Percentiles rank a stretch among this genome's conserved stretches.
Evolutionary conservation across 1,140 invertebrate species (phyloP).

Genomic region (Drosophila simulans): DNA sequence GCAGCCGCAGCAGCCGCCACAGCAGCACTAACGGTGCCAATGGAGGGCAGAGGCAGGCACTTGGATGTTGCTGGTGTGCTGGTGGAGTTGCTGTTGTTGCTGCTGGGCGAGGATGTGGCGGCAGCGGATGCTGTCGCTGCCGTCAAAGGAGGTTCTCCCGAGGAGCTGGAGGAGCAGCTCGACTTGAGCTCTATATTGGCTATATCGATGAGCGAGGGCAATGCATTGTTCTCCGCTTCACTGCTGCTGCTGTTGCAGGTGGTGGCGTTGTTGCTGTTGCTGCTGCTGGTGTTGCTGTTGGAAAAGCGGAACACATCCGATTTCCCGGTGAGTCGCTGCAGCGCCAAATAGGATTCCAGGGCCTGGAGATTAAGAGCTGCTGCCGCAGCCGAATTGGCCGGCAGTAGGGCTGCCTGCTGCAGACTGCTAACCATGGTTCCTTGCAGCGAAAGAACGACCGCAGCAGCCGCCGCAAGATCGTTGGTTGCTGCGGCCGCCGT

Average conservation of each 20-base stretch:
- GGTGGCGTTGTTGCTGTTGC: constrained; percentile 23
- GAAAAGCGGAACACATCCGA: constrained; percentile 77
- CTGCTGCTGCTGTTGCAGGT: constrained; percentile 36
- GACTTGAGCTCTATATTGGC: constrained; percentile 84
- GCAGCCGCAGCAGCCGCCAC: constrained; percentile 68
- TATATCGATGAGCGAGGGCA: constrained; percentile 65
- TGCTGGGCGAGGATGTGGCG: constrained; percentile 25
- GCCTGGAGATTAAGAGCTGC: constrained; percentile 92
- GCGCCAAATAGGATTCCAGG: constrained; percentile 91
- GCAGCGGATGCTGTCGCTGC: constrained; percentile 3
- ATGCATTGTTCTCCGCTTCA: constrained; percentile 36
- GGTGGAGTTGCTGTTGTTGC: constrained; percentile 28
- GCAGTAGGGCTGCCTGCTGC: constrained; percentile 90
- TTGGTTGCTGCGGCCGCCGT: constrained; percentile 70
- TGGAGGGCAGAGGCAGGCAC: constrained; percentile 68
- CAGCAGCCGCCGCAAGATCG: constrained; percentile 84
- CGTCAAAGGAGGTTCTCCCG: constrained; percentile 54
- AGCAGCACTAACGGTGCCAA: constrained; percentile 71
- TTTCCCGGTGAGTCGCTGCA: constrained; percentile 88
- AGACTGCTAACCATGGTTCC: constrained; percentile 91
- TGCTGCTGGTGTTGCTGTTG: constrained; percentile 43
- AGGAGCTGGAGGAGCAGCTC: constrained; percentile 84
- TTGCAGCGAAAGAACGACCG: constrained; percentile 90
- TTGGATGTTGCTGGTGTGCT: constrained; percentile 45
- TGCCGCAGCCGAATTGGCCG: constrained; percentile 91